Evolutionary conservation across 64 coral and sea anemone species (phyloP), one percentile per base, ranked within the genome.

Genomic region (Actinia tenebrosa): DNA sequence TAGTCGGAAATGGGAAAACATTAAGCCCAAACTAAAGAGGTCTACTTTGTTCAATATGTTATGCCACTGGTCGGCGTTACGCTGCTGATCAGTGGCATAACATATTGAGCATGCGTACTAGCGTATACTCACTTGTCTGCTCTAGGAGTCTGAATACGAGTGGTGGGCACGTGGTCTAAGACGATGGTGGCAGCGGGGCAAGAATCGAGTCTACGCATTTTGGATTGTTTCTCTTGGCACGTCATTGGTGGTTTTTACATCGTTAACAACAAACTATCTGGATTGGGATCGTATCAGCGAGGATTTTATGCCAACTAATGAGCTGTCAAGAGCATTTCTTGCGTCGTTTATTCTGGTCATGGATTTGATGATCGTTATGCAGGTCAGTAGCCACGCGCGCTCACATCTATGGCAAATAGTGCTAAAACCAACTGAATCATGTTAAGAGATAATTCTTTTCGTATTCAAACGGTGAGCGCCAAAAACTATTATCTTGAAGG

Each of bases 311-410:
- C 82, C 94, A 4, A 83, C 94, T 52, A 89, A 79, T 37, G 94
- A 97, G 72, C 18, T 97, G 16, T 93, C 94, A 0, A 83, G 94
- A 17, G 91, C 94, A 3, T 93, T 97, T 45, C 83, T 93, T 15
- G 64, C 94, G 5, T 97, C 94, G 19, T 97, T 97, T 56, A 97
- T 97, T 46, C 79, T 97, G 14, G 94, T 97, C 2, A 86, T 93
- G 89, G 88, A 97, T 60, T 83, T 97, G 10, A 55, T 93, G 80
- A 93, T 75, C 27, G 69, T 75, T 18, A 75, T 75, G 69, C 69
- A 75, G 69, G 69, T 75, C 23, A 30, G 69, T 42, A 19, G 4
- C 18, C 4, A 66, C 63, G 47, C 7, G 0, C 47, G 47, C 7
- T 50, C 47, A 50, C 47, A 50, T 50, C 4, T 8, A 6, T 47